These are phyloP conservation scores for Pheosia tremula DNA, from an alignment of 2,888 invertebrate genomes.

Conservation along the genomic window DNA sequence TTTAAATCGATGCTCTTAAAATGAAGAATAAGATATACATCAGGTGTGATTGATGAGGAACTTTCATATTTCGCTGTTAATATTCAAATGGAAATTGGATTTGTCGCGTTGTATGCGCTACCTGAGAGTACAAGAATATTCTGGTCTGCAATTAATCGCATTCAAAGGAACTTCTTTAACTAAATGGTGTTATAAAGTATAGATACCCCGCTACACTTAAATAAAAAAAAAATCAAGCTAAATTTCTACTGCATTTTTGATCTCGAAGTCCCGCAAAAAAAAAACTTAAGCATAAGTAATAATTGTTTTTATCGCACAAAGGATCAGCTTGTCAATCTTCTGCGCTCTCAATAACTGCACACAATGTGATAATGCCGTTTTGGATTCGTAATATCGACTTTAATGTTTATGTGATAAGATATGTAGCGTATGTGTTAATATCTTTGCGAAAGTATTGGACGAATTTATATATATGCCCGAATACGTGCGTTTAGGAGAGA, in stretches of 20 bases:
- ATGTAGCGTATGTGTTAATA: constrained; percentile 29
- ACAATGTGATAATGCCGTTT: constrained; percentile 33
- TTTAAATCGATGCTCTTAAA: constrained; percentile 36
- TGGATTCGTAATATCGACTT: constrained; percentile 30
- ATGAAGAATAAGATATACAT: constrained; percentile 24
- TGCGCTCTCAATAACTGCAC: constrained; percentile 54
- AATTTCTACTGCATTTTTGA: no score
- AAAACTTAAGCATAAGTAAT: constrained; percentile 46
- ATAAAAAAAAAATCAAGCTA: no score
- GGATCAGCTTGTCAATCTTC: constrained; percentile 61
- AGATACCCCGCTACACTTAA: no score
- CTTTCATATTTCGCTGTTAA: no score
- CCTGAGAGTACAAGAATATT: no score
- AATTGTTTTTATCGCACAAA: constrained; percentile 59
- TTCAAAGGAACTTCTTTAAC: no score
- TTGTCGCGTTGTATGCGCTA: no score
- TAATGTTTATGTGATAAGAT: constrained; percentile 11
- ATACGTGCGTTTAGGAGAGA: constrained; percentile 59
- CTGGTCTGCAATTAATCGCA: no score
- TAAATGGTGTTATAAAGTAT: no score
- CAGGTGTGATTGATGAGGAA: constrained; percentile 14
- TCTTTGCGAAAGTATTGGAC: constrained; percentile 49
- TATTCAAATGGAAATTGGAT: no score
- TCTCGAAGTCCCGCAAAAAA: constrained; percentile 43
- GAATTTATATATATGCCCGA: constrained; percentile 54